Base-by-base conservation (phyloP, 2,113 vertebrate species). In the Cynoglossus semilaevis region DNA sequence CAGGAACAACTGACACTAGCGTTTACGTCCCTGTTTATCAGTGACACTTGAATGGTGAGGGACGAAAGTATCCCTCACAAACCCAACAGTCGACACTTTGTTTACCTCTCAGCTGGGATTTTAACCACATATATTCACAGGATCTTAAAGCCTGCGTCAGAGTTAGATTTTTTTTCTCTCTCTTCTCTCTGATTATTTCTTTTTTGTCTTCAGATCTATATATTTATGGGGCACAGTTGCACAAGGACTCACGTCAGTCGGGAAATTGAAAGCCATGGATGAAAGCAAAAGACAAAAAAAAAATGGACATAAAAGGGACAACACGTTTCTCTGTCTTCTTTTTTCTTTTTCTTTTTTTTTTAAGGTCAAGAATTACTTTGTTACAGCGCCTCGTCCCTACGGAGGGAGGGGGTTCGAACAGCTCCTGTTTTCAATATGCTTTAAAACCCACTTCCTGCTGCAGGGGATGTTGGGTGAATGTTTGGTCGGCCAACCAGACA, bases 51-150 rank as follows among this genome's bases (percentile, higher is more conserved):
- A 69, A 65, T 50, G 41, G 66, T 48, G 42, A 36, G 43, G 58
- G 54, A 37, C 10, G 34, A 63, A 54, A 56, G 44, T 47, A 51
- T 56, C 51, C 58, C 69, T 67, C 37, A 17, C 11, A 52, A 76
- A 76, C 71, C 74, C 67, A 75, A 75, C 53, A 44, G 53, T 70
- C 62, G 72, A 49, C 61, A 44, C 51, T 68, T 65, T 71, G 80
- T 82, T 81, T 83, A 81, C 78, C 69, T 53, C 59, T 64, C 66
- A 50, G 61, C 59, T 64, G 67, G 70, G 76, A 76, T 72, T 75
- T 84, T 37, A 77, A 74, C 52, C 62, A 29, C 57, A 74, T 61
- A 77, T 66, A 68, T 55, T 72, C 60, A 15, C 56, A 77, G 43
- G 70, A 70, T 29, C 2, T 38, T 69, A 57, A 57, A 64, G 71